These are phyloP conservation scores for Cyphomyrus discorhynchus DNA, from an alignment of 2,113 vertebrate genomes.

Conservation along the genomic window DNA sequence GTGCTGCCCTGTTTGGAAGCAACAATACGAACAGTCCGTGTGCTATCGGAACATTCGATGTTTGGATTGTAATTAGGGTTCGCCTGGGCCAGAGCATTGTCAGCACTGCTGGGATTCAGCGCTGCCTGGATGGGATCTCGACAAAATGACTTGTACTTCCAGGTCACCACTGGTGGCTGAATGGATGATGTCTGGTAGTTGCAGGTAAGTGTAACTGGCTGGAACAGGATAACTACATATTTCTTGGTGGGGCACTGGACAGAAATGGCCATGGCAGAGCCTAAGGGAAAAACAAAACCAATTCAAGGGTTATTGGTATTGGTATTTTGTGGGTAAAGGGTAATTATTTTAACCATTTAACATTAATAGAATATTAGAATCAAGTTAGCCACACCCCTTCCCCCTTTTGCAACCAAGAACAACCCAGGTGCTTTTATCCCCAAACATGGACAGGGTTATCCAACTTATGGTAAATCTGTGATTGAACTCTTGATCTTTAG, in stretches of 20 bases:
- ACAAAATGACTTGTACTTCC: slow-evolving; percentile 85
- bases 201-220: slow-evolving; percentile 72
- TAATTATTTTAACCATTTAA: neutral
- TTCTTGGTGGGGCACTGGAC: slow-evolving; percentile 52
- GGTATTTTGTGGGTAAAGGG: neutral
- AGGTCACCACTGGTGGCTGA: slow-evolving; percentile 58
- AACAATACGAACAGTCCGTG: slow-evolving; percentile 69
- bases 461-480: neutral
- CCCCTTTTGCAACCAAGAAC: neutral
- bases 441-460: neutral
- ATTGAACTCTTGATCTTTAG: neutral
- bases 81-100: slow-evolving; percentile 58
- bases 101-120: slow-evolving; percentile 68
- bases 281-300: slow-evolving; percentile 32
- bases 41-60: slow-evolving; percentile 72
- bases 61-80: slow-evolving; percentile 78
- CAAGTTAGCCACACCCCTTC: neutral
- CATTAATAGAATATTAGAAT: neutral
- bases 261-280: slow-evolving; percentile 44
- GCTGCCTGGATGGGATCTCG: slow-evolving; percentile 72
- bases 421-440: neutral
- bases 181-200: slow-evolving; percentile 53
- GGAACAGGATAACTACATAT: slow-evolving; percentile 76
- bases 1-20: slow-evolving; percentile 70
- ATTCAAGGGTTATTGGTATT: neutral